Conservation (phyloP, 2,113 vertebrate genomes). For the Tachysurus fulvidraco region DNA sequence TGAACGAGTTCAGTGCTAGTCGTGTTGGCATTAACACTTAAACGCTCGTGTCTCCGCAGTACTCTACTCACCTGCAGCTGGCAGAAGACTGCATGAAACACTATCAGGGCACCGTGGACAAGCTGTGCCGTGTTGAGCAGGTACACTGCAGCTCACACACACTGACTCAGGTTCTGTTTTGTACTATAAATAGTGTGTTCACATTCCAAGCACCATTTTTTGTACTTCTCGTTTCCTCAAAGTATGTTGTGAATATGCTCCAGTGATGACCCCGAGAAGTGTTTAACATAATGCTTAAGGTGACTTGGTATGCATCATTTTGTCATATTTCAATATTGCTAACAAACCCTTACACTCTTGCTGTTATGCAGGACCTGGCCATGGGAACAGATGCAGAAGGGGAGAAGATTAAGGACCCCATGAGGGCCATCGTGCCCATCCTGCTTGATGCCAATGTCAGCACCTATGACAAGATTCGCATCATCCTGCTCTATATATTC, state of each 20-base stretch:
- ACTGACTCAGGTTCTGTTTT: neutral
- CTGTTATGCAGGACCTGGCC: slow-evolving; percentile 82
- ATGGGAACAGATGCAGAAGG: slow-evolving; percentile 96
- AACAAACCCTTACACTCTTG: neutral
- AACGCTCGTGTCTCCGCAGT: slow-evolving; percentile 70
- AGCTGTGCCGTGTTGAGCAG: slow-evolving; percentile 96
- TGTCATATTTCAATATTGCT: neutral
- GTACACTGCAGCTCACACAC: slow-evolving; percentile 62
- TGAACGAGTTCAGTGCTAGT: neutral
- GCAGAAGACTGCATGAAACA: slow-evolving; percentile 99
- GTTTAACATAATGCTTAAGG: neutral
- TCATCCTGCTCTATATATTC: slow-evolving; percentile 97
- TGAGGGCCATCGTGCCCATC: slow-evolving; percentile 94
- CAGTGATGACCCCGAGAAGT: neutral
- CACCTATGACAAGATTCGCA: slow-evolving; percentile 95
- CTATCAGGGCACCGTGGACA: slow-evolving; percentile 96
- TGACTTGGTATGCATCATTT: neutral
- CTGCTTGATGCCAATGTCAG: slow-evolving; percentile 89
- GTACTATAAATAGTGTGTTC: too few species aligned
- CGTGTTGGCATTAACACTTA: neutral
- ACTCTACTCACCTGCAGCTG: slow-evolving; percentile 94
- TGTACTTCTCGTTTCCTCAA: neutral
- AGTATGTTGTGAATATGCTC: neutral
- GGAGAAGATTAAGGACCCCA: slow-evolving; percentile 98
- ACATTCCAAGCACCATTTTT: neutral